Evolutionary conservation across 2,888 invertebrate genomes (phyloP).

Genomic region (Euclidia mi): DNA sequence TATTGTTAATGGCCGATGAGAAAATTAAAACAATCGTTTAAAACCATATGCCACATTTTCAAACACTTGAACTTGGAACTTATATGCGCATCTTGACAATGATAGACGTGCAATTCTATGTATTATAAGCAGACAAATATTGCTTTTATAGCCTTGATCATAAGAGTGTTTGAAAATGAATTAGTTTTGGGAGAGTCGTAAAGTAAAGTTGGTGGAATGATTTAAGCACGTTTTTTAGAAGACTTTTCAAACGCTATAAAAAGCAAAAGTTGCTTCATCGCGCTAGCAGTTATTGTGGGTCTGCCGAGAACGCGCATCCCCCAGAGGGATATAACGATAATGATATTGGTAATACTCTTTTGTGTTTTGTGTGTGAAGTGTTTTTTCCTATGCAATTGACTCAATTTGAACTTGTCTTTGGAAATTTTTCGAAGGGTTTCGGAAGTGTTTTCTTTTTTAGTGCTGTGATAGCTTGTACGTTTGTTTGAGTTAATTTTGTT

Average conservation of each 20-base stretch:
- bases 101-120: constrained; percentile 17
- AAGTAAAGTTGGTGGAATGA: constrained; percentile 57
- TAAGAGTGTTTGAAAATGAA: constrained; percentile 24
- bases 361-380: constrained; percentile 60
- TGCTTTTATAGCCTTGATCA: constrained; percentile 31
- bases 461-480: background rate
- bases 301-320: constrained; percentile 69
- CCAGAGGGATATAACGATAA: constrained; percentile 58
- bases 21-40: constrained; percentile 66
- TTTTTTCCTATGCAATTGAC: constrained; percentile 22
- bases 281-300: constrained; percentile 75
- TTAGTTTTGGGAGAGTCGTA: constrained; percentile 33
- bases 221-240: constrained; percentile 81
- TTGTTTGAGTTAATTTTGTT: background rate
- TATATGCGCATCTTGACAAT: constrained; percentile 67
- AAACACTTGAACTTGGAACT: constrained; percentile 70
- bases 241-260: constrained; percentile 81
- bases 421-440: constrained; percentile 5
- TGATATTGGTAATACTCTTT: constrained; percentile 77
- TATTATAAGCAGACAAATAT: constrained; percentile 17
- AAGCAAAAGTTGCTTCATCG: constrained; percentile 72
- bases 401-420: constrained; percentile 8
- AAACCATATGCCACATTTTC: constrained; percentile 57
- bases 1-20: constrained; percentile 41
- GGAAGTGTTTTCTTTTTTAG: constrained; percentile 8